Evolutionary conservation across 2,113 vertebrate genomes (phyloP).

Genomic region (Sterna hirundo): DNA sequence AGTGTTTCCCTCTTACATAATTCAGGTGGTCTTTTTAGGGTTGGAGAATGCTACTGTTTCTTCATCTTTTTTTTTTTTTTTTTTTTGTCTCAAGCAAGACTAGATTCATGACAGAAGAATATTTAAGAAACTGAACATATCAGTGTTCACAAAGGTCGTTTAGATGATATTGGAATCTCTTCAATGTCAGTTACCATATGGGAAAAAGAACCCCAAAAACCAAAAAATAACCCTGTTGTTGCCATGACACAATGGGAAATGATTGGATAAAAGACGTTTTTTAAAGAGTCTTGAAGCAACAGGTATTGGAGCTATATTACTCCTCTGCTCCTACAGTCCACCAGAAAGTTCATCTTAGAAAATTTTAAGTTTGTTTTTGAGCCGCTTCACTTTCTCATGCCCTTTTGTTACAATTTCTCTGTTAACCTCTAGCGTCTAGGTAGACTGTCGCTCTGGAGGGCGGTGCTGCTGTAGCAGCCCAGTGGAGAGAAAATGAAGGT

Average conservation of each 20-base stretch:
- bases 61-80: neutral
- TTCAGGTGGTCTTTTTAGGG: neutral
- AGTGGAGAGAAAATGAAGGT: neutral
- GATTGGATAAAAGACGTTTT: neutral
- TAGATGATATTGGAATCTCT: neutral
- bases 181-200: neutral
- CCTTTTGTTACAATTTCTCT: neutral
- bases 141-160: accelerated
- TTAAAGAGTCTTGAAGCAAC: neutral
- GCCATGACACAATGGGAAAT: neutral
- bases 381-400: neutral
- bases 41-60: neutral
- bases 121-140: neutral
- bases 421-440: neutral
- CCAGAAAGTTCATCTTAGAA: neutral
- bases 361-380: neutral
- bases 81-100: neutral
- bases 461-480: neutral
- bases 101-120: neutral
- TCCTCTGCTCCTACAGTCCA: neutral
- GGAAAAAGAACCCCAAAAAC: neutral
- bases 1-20: neutral
- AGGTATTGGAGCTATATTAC: neutral
- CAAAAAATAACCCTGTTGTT: neutral
- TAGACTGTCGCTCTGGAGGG: neutral